Conservation (phyloP, 2,797 vertebrate genomes). For the Gymnodraco acuticeps region DNA sequence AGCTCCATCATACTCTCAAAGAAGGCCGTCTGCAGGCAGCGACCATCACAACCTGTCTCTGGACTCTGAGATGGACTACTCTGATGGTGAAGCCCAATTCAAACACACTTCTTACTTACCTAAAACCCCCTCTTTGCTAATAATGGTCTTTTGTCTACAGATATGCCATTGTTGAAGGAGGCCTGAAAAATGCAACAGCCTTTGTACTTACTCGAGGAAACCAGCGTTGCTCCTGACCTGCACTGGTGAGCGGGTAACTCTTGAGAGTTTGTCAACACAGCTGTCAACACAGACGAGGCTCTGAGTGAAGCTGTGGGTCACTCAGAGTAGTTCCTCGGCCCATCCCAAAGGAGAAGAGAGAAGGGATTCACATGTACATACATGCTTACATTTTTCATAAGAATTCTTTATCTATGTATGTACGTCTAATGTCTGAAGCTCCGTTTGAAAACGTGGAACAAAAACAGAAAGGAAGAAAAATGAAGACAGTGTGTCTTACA, state of each 20-base stretch:
- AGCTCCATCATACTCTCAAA: slow-evolving; percentile 80
- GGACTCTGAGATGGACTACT: slow-evolving; percentile 91
- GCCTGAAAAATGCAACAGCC: slow-evolving; percentile 84
- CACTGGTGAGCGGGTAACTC: slow-evolving; percentile 49
- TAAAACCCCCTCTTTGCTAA: not conserved
- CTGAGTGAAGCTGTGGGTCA: slow-evolving; percentile 40
- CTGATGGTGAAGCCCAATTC: slow-evolving; percentile 88
- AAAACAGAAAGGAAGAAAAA: slow-evolving; percentile 33
- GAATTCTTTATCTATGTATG: slow-evolving; percentile 54
- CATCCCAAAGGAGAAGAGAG: slow-evolving; percentile 58
- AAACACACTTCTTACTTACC: not conserved
- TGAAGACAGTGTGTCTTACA: slow-evolving; percentile 19
- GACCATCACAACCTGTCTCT: slow-evolving; percentile 91
- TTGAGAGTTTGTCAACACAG: slow-evolving; percentile 54
- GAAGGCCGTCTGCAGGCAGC: slow-evolving; percentile 88
- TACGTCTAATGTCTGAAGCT: slow-evolving; percentile 54
- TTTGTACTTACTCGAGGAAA: slow-evolving; percentile 40
- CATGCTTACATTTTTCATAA: slow-evolving; percentile 69
- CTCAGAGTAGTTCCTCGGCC: slow-evolving; percentile 45
- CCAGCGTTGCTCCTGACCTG: slow-evolving; percentile 44
- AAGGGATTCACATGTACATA: slow-evolving; percentile 75
- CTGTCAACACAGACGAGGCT: slow-evolving; percentile 60
- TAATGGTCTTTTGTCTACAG: slow-evolving; percentile 73
- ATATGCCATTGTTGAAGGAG: slow-evolving; percentile 97
- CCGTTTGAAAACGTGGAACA: slow-evolving; percentile 42